Percentiles rank a stretch among this genome's conserved stretches.
These are phyloP conservation scores for Drosophila sp. DNA, from an alignment of 1,140 invertebrate species.

Conservation along the genomic window DNA sequence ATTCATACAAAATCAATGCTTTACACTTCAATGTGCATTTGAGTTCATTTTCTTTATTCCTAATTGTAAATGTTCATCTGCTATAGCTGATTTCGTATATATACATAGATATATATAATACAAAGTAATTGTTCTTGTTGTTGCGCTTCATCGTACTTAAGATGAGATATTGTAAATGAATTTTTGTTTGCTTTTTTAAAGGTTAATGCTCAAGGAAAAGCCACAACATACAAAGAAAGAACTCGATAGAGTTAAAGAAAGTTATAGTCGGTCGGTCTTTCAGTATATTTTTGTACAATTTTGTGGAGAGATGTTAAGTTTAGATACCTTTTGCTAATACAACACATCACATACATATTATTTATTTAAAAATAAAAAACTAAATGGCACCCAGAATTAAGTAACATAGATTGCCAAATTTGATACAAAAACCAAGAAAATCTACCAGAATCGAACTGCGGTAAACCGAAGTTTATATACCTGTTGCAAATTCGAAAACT, in stretches of 20 bases:
- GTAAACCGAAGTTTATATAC: neutral
- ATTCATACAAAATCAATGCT: neutral
- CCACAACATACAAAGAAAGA: neutral
- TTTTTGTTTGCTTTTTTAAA: neutral
- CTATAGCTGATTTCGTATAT: constrained; percentile 42
- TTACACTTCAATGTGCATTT: neutral
- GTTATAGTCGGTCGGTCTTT: neutral
- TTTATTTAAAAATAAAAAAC: neutral
- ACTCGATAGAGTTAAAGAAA: neutral
- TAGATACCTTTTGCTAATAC: neutral
- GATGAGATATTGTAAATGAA: constrained; percentile 44
- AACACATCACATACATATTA: neutral
- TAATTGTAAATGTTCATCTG: neutral
- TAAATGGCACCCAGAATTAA: constrained; percentile 4
- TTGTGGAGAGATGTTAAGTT: neutral
- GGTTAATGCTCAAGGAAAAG: constrained; percentile 6
- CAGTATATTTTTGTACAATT: constrained; percentile 1
- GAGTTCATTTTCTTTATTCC: neutral
- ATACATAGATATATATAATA: constrained; percentile 27
- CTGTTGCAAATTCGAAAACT: neutral
- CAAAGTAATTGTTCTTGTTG: neutral
- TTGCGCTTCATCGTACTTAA: constrained; percentile 49
- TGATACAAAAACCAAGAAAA: neutral
- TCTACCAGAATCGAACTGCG: neutral
- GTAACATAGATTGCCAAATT: neutral